Base-by-base conservation (phyloP, 2,888 invertebrate genomes). In the Drosophila siamana region DNA sequence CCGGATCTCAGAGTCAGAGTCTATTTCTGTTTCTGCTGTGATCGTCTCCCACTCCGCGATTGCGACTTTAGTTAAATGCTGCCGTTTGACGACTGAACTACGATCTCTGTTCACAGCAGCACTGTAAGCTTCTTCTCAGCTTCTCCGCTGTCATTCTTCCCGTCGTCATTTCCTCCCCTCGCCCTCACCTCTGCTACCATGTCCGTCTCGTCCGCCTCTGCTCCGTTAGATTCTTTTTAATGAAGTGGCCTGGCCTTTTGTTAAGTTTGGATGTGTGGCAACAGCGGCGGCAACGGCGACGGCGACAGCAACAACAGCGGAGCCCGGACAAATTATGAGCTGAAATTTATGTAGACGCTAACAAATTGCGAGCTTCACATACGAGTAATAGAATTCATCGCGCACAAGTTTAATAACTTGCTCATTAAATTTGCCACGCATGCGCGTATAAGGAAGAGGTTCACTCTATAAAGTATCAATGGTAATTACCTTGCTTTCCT, bases 31-130 rank as follows among this genome's bases (percentile, higher is more conserved):
- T 65, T 70, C 8, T 28, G n/a, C 36, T 50, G 46, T 24, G 69
- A 62, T 74, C 57, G 43, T 65, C 44, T 60, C 46, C 60, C 68
- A 63, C 65, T 78, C 65, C 82, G 82, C 62, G 64, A 26, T 69
- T 69, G 87, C 83, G 83, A 87, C 87, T 75, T 67, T 69, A 65
- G 85, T 87, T 83, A 85, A 81, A 81, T 87, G 87, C 85, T 84
- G 83, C 66, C 79, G 87, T 73, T 82, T 66, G 60, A 66, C 70
- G 83, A 84, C 83, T 84, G 85, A 83, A 63, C 72, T 44, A 19
- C 57, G 87, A 87, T 87, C 83, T 52, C 46, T 41, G 63, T 57
- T 69, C 41, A 36, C 57, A 74, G 26, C 52, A 30, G 48, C 67
- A 72, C 79, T 82, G 82, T 76, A 81, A 84, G 87, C 36, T 33